These are phyloP conservation scores for Galerucella nymphaeae DNA, from an alignment of 2,888 invertebrate genomes.

Conservation along the genomic window DNA sequence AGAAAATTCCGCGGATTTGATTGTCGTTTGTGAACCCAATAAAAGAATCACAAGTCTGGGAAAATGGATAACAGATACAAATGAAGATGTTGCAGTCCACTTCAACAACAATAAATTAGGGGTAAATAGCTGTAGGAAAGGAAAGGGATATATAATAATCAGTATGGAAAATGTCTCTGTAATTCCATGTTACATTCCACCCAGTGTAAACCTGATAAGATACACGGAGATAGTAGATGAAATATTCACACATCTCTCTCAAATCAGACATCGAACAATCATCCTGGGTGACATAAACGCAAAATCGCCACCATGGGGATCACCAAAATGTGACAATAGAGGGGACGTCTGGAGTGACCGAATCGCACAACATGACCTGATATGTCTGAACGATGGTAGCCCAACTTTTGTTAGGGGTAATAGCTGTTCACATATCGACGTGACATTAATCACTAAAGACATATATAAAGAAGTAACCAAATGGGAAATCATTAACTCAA, in stretches of 20 bases:
- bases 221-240: neutral
- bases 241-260: neutral
- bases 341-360: neutral
- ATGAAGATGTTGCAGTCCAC: slow-evolving; percentile 18
- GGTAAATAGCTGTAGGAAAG: neutral
- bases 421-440: neutral
- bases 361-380: neutral
- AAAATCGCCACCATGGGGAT: neutral
- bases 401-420: neutral
- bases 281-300: neutral
- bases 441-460: neutral
- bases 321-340: neutral
- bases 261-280: neutral
- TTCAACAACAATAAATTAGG: slow-evolving; percentile 6
- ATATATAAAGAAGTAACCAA: neutral
- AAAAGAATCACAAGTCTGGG: neutral
- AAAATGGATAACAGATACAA: slow-evolving; percentile 20
- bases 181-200: neutral
- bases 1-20: slow-evolving; percentile 20
- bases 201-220: neutral
- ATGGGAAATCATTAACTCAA: neutral
- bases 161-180: neutral
- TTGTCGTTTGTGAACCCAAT: slow-evolving; percentile 34
- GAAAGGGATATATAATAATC: neutral
- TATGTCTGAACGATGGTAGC: neutral